phyloP scores from a whole-genome alignment of 1,140 invertebrate species.

The Eufriesea mexicana region DNA sequence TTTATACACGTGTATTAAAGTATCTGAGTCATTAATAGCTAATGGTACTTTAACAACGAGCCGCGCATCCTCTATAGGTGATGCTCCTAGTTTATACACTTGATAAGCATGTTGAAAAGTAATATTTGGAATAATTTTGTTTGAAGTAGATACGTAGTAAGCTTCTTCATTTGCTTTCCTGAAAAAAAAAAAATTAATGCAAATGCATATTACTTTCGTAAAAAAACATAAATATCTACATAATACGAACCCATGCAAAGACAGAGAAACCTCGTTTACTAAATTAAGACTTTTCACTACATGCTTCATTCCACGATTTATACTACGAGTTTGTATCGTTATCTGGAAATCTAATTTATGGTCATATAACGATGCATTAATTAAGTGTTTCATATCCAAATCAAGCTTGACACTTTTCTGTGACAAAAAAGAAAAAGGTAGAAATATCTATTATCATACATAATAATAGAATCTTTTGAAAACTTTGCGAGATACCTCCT shows the following conservation, averaged over 20 bases:
- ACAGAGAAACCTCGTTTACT: constrained; percentile 66
- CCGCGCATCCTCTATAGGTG: constrained; percentile 68
- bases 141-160: constrained; percentile 63
- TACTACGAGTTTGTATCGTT: constrained; percentile 75
- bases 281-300: constrained; percentile 64
- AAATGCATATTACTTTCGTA: background rate
- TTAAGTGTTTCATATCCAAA: constrained; percentile 76
- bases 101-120: constrained; percentile 71
- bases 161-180: constrained; percentile 75
- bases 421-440: constrained; percentile 23
- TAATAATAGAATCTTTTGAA: background rate
- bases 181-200: constrained; percentile 35
- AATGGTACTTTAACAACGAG: constrained; percentile 63
- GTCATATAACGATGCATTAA: constrained; percentile 61
- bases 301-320: constrained; percentile 65
- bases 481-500: constrained; percentile 47
- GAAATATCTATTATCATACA: background rate
- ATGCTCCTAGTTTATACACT: constrained; percentile 72
- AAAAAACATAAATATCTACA: background rate
- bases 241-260: constrained; percentile 74
- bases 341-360: constrained; percentile 69
- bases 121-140: constrained; percentile 51
- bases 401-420: constrained; percentile 71
- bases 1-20: constrained; percentile 51
- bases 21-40: constrained; percentile 26